Percentiles rank a stretch among this genome's conserved stretches.
Conservation (phyloP, 2,888 invertebrate species). For the Eupeodes latifasciatus region DNA sequence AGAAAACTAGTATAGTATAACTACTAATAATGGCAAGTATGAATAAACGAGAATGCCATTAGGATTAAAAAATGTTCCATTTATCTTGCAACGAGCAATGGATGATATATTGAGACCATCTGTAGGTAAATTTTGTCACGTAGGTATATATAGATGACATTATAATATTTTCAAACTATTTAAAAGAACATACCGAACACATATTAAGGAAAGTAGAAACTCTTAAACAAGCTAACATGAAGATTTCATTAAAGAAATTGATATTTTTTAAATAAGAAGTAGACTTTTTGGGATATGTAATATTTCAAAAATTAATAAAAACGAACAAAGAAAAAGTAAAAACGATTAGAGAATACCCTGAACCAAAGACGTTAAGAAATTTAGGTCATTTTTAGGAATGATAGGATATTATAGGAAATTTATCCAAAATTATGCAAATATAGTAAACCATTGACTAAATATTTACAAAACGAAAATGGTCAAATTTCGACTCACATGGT, state of each 20-base stretch:
- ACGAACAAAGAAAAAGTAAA: not conserved
- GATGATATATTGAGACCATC: not conserved
- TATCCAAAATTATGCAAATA: too few species aligned
- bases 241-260: constrained; percentile 17
- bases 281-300: constrained; percentile 25
- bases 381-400: not conserved
- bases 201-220: too few species aligned
- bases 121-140: not conserved
- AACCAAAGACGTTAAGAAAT: too few species aligned
- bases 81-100: not conserved
- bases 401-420: too few species aligned
- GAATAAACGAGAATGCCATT: not conserved
- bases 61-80: not conserved
- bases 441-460: too few species aligned
- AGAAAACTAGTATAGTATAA: not conserved
- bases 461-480: too few species aligned
- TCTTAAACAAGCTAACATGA: constrained; percentile 24
- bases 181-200: too few species aligned
- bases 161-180: not conserved
- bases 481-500: too few species aligned
- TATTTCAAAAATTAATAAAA: constrained; percentile 1
- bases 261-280: not conserved
- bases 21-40: too few species aligned
- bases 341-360: not conserved
- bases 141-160: constrained; percentile 35